Evolutionary conservation across 2,888 invertebrate species (phyloP), one percentile per base, ranked within the genome.

Genomic region (Tricholauxania praeusta): DNA sequence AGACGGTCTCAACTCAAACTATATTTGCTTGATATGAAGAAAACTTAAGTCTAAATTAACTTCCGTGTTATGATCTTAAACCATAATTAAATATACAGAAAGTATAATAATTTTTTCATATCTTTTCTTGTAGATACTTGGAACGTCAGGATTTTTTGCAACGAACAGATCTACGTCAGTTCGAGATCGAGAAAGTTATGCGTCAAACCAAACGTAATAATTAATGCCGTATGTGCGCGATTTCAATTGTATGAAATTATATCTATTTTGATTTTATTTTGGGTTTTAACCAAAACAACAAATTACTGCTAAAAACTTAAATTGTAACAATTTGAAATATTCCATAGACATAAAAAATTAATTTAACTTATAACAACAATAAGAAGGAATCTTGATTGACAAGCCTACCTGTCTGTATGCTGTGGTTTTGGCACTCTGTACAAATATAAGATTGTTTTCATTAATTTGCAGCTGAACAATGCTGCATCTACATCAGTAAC

Each of bases 71-170:
- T 22, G 22, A 22, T 22, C 22, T 22, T 22, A 22, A 22, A 22
- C 22, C 22, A 22, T 51, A 62, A 47, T 67, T 71, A 47, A 17
- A n/a, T 65, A 28, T 22, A 55, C 1, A 62, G 12, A 55, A 63
- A 32, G 19, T 39, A 47, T 60, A 53, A 72, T 72, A 66, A 65
- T 69, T 71, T 47, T 28, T 28, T 28, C 28, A 4, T 72, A 72
- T 78, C 67, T 73, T 78, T 75, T 28, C 60, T 89, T 89, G 15
- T 84, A 94, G 95, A 15, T 98, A 93, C 86, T 89, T 98, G 84
- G 98, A 98, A 71, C 92, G 93, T 66, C 94, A 95, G 88, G 96
- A 96, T 82, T 99, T 99, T 86, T 88, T 99, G 72, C 92, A 96
- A 81, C 90, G 97, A 75, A 92, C 97, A 0, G 99, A 99, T 87